Percentiles rank a stretch among this genome's conserved stretches.
These are phyloP conservation scores for Rhadina sibilatrix DNA, from an alignment of 2,113 vertebrate species.

Conservation along the genomic window DNA sequence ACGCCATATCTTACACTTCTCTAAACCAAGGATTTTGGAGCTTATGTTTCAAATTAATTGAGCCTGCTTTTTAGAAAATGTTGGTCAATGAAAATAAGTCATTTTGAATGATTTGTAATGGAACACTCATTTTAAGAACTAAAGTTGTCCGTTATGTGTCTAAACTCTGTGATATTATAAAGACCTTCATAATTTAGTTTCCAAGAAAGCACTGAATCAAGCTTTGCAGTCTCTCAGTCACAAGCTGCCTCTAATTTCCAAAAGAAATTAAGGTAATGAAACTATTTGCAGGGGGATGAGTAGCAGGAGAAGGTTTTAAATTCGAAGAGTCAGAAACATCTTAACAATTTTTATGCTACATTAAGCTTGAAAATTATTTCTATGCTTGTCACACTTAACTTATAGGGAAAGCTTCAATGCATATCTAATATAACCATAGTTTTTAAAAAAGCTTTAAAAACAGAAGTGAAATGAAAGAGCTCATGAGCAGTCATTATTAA, in stretches of 20 bases:
- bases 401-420: neutral
- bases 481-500: neutral
- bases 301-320: neutral
- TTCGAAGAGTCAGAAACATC: conserved; percentile 13
- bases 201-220: neutral
- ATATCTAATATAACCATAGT: neutral
- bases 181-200: neutral
- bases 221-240: neutral
- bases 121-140: neutral
- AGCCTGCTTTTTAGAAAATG: neutral
- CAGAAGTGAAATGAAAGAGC: neutral
- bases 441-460: neutral
- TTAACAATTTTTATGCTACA: conserved; percentile 19
- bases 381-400: neutral
- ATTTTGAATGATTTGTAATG: neutral
- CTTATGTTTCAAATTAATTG: neutral
- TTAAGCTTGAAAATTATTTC: conserved; percentile 36
- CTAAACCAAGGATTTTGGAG: neutral
- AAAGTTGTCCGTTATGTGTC: neutral
- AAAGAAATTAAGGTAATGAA: conserved; percentile 11
- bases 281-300: neutral
- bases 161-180: neutral
- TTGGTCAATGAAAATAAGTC: neutral
- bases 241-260: neutral
- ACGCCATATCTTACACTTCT: neutral